These are phyloP conservation scores for Cryptotermes secundus DNA, from an alignment of 1,140 invertebrate species.

Conservation along the genomic window DNA sequence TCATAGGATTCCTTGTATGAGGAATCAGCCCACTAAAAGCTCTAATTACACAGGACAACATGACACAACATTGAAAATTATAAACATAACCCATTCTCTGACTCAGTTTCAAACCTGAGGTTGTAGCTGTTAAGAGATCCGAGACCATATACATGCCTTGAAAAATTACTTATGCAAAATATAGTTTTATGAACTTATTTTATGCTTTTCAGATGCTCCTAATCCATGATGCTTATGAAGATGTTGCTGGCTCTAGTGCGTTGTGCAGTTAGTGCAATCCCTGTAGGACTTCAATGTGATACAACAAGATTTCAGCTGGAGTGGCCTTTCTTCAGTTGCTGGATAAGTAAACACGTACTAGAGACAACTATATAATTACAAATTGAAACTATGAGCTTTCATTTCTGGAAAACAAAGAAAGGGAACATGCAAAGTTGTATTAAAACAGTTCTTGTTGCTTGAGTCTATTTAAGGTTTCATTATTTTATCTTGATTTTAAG, in stretches of 20 bases:
- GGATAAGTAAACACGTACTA: conserved; percentile 5
- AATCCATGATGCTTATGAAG: conserved; percentile 27
- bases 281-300: neutral
- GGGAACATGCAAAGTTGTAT: neutral
- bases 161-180: too few relatives aligned
- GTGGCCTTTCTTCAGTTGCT: neutral
- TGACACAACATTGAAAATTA: too few relatives aligned
- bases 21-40: too few relatives aligned
- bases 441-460: neutral
- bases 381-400: neutral
- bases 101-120: too few relatives aligned
- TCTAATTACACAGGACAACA: too few relatives aligned
- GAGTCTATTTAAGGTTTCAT: neutral
- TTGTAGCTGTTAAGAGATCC: too few relatives aligned
- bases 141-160: too few relatives aligned
- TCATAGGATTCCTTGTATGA: too few relatives aligned
- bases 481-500: neutral
- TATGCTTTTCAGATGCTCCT: conserved; percentile 18
- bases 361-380: neutral
- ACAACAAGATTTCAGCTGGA: neutral
- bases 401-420: neutral
- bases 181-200: neutral
- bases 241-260: conserved; percentile 29
- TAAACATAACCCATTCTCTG: too few relatives aligned
- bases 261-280: neutral